phyloP scores from a whole-genome alignment of 2,888 invertebrate genomes.

The Megaustenia siamemsis region DNA sequence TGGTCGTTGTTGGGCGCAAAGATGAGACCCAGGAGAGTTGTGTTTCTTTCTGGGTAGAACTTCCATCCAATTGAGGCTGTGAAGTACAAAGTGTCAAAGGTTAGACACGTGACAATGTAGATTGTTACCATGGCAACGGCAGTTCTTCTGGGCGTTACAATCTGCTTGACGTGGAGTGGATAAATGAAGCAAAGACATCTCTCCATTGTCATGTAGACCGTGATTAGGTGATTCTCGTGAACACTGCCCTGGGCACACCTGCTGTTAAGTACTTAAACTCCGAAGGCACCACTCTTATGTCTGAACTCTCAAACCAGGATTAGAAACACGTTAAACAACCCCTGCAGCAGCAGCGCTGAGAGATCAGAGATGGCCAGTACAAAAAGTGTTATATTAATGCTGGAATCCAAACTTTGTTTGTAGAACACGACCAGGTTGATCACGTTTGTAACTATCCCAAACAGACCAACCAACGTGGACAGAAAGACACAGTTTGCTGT shows the following conservation, averaged over 20 bases:
- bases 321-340: too few species aligned
- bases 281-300: not conserved
- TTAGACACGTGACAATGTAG: not conserved
- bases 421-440: constrained; percentile 13
- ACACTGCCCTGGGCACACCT: not conserved
- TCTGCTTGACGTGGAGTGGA: constrained; percentile 4
- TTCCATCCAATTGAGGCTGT: constrained; percentile 2
- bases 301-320: too few species aligned
- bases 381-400: constrained; percentile 16
- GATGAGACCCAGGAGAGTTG: not conserved
- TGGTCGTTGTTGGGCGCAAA: not conserved
- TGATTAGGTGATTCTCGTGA: constrained; percentile 12
- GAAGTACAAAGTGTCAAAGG: not conserved
- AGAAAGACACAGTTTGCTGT: constrained; percentile 1
- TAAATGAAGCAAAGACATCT: constrained; percentile 16
- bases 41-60: not conserved
- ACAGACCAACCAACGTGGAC: not conserved
- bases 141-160: constrained; percentile 16
- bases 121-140: not conserved
- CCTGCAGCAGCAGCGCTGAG: not conserved
- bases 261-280: not conserved
- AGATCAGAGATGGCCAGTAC: constrained; percentile 15
- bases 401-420: constrained; percentile 11
- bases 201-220: constrained; percentile 8
- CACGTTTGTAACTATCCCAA: constrained; percentile 13